Base-by-base conservation (phyloP, 2,113 vertebrate species). In the Alligator sinensis region DNA sequence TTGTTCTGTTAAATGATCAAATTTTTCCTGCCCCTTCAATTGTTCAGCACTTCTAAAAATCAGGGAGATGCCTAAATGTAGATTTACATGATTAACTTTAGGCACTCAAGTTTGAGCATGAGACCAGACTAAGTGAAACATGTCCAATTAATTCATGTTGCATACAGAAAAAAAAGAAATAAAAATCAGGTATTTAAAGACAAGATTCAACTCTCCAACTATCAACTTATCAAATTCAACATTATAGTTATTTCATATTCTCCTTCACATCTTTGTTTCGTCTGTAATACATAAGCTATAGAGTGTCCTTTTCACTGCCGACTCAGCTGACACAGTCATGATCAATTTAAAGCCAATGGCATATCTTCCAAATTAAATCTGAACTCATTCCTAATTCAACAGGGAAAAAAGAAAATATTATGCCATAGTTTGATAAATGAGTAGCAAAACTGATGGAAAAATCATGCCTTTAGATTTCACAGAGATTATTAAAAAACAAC, bases 31-130 rank as follows among this genome's bases (percentile, higher is more conserved):
- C 54, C 54, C 68, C 34, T 77, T 18, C 84, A 95, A 84, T 94
- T 91, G 88, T 77, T 95, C 78, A 91, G 75, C 81, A 94, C 70
- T 82, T 96, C 87, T 61, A 64, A 93, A 91, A 94, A 95, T 60
- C 80, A 91, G 92, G 82, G 15, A 84, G 21, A 75, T 66, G 18
- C 22, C 90, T 91, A 96, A 95, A 95, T 86, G 84, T 78, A 91
- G 59, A 59, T 93, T 89, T 62, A 86, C 94, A 84, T 55, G 83
- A n/a, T 90, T 91, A 85, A 88, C 38, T 89, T 92, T 4, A 91
- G 47, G 60, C 85, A 63, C 18, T 47, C 15, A 5, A 16, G 68
- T 74, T 68, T 81, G 34, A 18, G 34, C 92, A 82, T 3, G 0
- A 84, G 87, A 80, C 85, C 70, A 84, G 86, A 94, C 80, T 77